Evolutionary conservation across 92 coral and sea anemone genomes (phyloP), one percentile per base, ranked within the genome.

Genomic region (Porites rus): DNA sequence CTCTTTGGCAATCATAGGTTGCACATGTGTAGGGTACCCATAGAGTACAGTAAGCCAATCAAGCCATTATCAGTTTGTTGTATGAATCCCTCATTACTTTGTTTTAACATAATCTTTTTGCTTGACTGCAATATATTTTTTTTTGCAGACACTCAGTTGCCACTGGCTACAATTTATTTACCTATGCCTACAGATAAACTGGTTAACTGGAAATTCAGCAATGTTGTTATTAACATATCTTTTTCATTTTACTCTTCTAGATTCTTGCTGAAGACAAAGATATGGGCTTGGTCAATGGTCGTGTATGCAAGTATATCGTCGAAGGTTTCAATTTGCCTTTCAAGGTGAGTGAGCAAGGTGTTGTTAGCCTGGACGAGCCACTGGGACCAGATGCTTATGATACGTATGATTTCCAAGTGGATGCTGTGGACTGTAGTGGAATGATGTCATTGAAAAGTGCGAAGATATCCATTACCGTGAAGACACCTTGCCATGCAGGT

Each of bases 381-480:
- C 87, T 97, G 43, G 96, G 94, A 0, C 84, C 74, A 2, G 96
- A 93, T 3, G 86, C 96, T 59, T 88, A 92, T 7, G 82, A 82
- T 20, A 81, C 75, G 76, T 97, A 93, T 69, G 90, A 88, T 38
- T 97, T 97, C 54, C 86, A 88, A 68, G 95, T 97, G 20, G 83
- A 94, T 77, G 99, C 99, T 4, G 85, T 87, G 20, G 99, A 97
- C 75, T 97, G 99, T 80, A 95, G 96, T 43, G 97, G 98, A 24
- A 86, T 85, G 72, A 83, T 92, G 86, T 97, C 99, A 1, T 19
- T 84, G 20, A 86, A 84, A 10, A 84, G 83, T 60, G 70, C 98
- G 14, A 69, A 51, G 52, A 94, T 97, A 10, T 87, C 90, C 51
- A 87, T 96, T 51, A 83, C 81, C 58, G 93, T 96, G 6, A 78